phyloP scores from a whole-genome alignment of 2,888 invertebrate genomes.

The Odiellus spinosus region DNA sequence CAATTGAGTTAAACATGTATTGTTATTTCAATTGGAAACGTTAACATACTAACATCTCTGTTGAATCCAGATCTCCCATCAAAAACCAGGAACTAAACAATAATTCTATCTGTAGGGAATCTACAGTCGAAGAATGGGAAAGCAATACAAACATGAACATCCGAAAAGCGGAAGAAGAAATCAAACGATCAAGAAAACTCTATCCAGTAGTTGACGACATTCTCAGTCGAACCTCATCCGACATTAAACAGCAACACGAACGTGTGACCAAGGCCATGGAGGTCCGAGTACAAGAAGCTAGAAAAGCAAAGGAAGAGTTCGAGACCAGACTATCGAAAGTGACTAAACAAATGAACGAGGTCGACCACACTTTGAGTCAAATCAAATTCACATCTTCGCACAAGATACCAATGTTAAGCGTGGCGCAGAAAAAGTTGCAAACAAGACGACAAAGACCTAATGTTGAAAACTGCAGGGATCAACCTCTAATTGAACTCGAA shows the following conservation, averaged over 20 bases:
- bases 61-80: too few species aligned
- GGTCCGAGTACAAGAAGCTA: constrained; percentile 6
- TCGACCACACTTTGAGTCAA: constrained; percentile 7
- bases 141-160: constrained; percentile 11
- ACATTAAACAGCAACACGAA: constrained; percentile 5
- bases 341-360: constrained; percentile 8
- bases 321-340: constrained; percentile 8
- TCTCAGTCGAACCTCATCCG: not conserved
- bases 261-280: constrained; percentile 7
- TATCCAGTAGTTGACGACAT: constrained; percentile 9
- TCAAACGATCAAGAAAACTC: constrained; percentile 7
- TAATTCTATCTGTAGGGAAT: too few species aligned
- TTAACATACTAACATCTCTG: too few species aligned
- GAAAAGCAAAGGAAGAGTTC: constrained; percentile 6
- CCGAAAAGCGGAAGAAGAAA: constrained; percentile 9
- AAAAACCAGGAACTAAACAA: too few species aligned
- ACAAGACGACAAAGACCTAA: constrained; percentile 8
- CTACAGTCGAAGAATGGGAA: constrained; percentile 12
- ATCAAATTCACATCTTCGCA: constrained; percentile 6
- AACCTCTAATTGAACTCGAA: constrained; percentile 10
- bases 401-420: constrained; percentile 7
- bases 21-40: too few species aligned
- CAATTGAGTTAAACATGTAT: too few species aligned
- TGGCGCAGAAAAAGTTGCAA: constrained; percentile 9
- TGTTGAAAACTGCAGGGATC: constrained; percentile 4